Conservation (phyloP, 2,797 vertebrate genomes). For the Cephalopachus bancanus region DNA sequence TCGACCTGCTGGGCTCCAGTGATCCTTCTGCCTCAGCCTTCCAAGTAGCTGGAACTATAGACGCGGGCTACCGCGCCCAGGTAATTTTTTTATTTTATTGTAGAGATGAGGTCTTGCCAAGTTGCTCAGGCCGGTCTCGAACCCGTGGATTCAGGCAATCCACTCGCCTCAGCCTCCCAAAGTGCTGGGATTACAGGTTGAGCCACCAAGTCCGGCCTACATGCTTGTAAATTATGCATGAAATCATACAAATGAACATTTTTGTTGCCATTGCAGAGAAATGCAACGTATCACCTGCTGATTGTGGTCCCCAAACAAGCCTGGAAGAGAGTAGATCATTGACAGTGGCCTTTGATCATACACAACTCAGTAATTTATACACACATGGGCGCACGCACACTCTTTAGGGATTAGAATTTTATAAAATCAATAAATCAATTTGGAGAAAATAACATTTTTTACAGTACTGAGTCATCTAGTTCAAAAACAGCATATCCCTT, state of each 20-base stretch:
- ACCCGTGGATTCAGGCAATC: no score
- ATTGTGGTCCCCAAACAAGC: background rate
- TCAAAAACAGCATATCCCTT: background rate
- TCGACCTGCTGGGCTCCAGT: no score
- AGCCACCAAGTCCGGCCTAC: no score
- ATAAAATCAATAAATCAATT: background rate
- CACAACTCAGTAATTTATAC: background rate
- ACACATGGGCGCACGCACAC: background rate
- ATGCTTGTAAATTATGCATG: slow-evolving; percentile 22
- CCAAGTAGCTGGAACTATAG: no score
- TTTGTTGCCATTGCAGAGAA: background rate
- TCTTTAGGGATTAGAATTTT: background rate
- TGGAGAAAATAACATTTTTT: background rate
- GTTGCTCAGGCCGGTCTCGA: no score
- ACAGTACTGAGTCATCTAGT: background rate
- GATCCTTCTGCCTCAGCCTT: no score
- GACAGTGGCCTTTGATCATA: background rate
- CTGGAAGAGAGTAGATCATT: background rate
- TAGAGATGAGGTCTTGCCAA: no score
- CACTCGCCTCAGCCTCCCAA: no score
- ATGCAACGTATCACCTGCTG: background rate
- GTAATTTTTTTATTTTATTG: no score
- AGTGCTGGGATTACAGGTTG: no score
- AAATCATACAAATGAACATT: background rate
- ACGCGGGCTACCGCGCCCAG: no score